Evolutionary conservation across 2,888 invertebrate genomes (phyloP), one percentile per base, ranked within the genome.

Genomic region (Macroteleia sp.): DNA sequence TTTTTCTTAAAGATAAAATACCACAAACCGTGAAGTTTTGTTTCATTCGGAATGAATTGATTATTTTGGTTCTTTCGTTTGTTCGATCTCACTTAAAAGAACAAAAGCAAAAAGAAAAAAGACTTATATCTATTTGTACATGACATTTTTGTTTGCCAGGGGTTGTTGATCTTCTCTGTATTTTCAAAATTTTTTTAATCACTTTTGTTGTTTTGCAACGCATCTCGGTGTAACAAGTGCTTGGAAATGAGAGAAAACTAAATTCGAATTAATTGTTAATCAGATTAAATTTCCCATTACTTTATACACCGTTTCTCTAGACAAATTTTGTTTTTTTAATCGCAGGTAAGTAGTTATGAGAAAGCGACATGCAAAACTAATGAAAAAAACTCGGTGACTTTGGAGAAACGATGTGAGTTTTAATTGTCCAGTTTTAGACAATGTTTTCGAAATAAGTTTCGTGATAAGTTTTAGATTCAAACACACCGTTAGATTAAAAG

Each of bases 141-240:
- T 25, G 36, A 57, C 10, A 39, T 86, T 87, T 79, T 77, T 79
- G 52, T 84, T 87, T 86, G 87, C 85, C 86, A 85, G 88, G 89
- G 89, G 87, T 89, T 86, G 82, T 82, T 52, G 81, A 87, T 89
- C 89, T 89, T 89, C 89, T 89, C 89, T 89, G 89, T 89, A 88
- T 85, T 82, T 78, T 20, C 56, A 52, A 34, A 46, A 10, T 22
- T 71, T 71, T 57, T 34, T 19, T 50, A n/a, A n/a, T 73, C n/a
- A 25, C 19, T 73, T 50, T 39, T 17, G 39, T 62, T 46, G 14
- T 54, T 52, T 62, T 62, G 30, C 46, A 17, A 56, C 17, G 10
- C 20, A 59, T 56, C 17, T 57, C 41, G 42, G 57, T 70, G 70
- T 61, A 46, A 52, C 30, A 12, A 61, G 61, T 54, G 4, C 46